These are phyloP conservation scores for Eriocheir sinensis DNA, from an alignment of 1,140 invertebrate genomes.

Conservation along the genomic window DNA sequence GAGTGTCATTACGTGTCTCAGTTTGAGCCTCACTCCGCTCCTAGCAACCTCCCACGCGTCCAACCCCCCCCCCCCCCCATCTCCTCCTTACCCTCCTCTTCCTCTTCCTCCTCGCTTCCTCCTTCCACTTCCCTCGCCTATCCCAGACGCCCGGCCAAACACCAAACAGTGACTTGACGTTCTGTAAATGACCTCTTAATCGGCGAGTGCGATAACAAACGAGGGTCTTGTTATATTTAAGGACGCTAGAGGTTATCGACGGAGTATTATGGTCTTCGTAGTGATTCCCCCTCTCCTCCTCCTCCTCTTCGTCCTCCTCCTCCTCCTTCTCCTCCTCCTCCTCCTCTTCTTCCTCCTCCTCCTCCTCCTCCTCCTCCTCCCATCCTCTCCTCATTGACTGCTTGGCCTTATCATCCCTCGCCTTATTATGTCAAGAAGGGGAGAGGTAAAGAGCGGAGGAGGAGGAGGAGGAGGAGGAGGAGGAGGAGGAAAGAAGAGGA, in stretches of 20 bases:
- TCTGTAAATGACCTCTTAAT: neutral
- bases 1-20: neutral
- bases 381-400: neutral
- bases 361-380: too few relatives aligned
- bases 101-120: neutral
- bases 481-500: neutral
- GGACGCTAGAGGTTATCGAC: neutral
- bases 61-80: neutral
- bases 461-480: neutral
- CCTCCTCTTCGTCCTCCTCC: neutral
- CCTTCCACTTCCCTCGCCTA: neutral
- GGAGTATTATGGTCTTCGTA: neutral
- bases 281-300: neutral
- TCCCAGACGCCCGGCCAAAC: neutral
- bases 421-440: neutral
- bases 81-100: neutral
- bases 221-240: neutral
- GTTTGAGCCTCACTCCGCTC: neutral
- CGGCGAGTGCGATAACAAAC: neutral
- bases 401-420: slow-evolving; percentile 43
- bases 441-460: neutral
- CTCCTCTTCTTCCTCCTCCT: too few relatives aligned
- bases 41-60: neutral
- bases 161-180: neutral
- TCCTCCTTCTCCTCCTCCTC: too few relatives aligned